Conservation (phyloP, 2,113 vertebrate genomes). For the Raja brachyura region DNA sequence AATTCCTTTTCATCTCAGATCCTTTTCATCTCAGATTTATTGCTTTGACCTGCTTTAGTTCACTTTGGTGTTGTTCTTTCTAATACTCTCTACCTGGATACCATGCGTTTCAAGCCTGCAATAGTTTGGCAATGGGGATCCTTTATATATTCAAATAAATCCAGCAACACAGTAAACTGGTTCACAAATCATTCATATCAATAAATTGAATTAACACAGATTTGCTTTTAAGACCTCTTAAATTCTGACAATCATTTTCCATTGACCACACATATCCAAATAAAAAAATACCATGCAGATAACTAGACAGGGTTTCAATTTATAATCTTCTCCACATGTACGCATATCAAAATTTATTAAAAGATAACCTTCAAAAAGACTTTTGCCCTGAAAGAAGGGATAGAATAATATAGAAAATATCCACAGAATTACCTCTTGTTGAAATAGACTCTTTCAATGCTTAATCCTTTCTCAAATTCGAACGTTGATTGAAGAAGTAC, state of each 20-base stretch:
- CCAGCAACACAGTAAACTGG: no score
- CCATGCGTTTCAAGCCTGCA: not conserved
- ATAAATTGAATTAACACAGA: not conserved
- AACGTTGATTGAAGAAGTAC: not conserved
- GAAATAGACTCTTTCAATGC: not conserved
- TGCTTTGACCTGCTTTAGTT: not conserved
- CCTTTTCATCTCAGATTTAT: not conserved
- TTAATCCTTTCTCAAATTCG: not conserved
- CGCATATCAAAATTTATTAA: not conserved
- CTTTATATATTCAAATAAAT: not conserved
- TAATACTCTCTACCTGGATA: no score
- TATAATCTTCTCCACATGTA: no score
- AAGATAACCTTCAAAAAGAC: not conserved
- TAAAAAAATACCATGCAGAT: not conserved
- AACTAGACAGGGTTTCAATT: not conserved
- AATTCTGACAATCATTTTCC: not conserved
- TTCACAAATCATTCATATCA: not conserved
- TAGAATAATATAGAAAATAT: not conserved
- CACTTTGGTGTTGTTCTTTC: not conserved
- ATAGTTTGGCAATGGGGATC: not conserved
- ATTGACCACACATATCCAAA: not conserved
- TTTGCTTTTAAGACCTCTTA: not conserved
- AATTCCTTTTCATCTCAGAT: not conserved
- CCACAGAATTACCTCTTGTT: not conserved
- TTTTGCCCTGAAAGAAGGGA: not conserved